Base-by-base conservation (phyloP, 1,140 invertebrate genomes). In the Drosophila prosaltans region DNA sequence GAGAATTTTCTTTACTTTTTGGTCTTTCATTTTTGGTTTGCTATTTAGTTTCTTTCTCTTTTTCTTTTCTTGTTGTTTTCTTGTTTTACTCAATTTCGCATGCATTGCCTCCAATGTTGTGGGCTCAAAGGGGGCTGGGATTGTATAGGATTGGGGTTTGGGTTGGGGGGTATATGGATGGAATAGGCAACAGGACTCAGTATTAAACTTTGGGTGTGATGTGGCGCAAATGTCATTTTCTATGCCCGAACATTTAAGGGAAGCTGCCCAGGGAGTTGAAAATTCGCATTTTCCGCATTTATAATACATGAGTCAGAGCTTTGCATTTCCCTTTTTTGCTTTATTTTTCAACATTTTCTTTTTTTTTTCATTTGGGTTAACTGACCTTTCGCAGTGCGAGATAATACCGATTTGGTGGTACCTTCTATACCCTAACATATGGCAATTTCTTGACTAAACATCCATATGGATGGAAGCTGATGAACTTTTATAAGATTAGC, bases 171-270 rank as follows among this genome's bases (percentile, higher is more conserved):
- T 7, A 36, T 40, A 11, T 40, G 45, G 45, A 16, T 26, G 2
- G 9, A 9, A 51, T 8, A 51, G 45, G 45, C 4, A 40, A 60
- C n/a, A 10, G 24, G 43, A 48, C 40, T 39, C 41, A 28, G 21
- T 21, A 63, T 43, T 61, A 60, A 80, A 61, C 57, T 73, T 45
- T 68, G 77, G 73, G 73, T 68, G 76, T 83, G 76, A 80, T 83
- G 72, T 74, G 73, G 63, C 83, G 67, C 76, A 88, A 86, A 86
- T 88, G 83, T 83, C 83, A 83, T 74, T 85, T 85, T 71, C 66
- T 55, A 75, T 75, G 74, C 74, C 64, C 55, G 16, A 63, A 59
- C 65, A 76, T 65, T 72, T 63, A 39, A 40, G 57, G 65, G 72
- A 70, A 67, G 59, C 55, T 71, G 68, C 21, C 36, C 61, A 39